These are phyloP conservation scores for Carassius gibelio DNA, from an alignment of 2,113 vertebrate species.

Conservation along the genomic window DNA sequence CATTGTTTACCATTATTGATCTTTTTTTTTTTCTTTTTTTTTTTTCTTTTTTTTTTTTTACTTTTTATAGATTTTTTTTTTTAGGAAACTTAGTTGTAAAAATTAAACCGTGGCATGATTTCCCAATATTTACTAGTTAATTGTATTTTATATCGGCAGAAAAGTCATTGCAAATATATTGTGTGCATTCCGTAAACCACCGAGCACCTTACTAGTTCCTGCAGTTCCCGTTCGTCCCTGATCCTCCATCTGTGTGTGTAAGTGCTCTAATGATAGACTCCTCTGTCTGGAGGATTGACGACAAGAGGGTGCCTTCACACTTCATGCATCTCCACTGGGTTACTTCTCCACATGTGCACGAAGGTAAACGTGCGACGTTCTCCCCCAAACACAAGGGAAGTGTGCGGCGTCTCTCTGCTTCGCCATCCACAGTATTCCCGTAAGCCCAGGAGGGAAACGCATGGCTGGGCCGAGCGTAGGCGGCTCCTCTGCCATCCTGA, in stretches of 20 bases:
- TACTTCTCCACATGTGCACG: constrained; percentile 10
- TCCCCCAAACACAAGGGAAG: constrained; percentile 24
- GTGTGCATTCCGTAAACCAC: background rate
- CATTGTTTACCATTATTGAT: background rate
- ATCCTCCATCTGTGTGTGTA: constrained; percentile 43
- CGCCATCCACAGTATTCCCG: constrained; percentile 34
- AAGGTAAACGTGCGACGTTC: background rate
- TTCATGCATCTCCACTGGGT: constrained; percentile 37
- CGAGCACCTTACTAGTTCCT: background rate
- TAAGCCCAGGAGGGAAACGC: constrained; percentile 45
- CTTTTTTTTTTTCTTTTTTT: too few species aligned
- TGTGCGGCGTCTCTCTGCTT: background rate
- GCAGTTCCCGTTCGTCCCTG: background rate
- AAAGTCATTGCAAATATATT: background rate
- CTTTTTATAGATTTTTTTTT: too few species aligned
- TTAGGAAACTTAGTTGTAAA: background rate
- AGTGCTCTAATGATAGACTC: constrained; percentile 54
- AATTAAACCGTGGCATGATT: too few species aligned
- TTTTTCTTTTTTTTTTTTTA: too few species aligned
- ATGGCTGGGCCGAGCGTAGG: constrained; percentile 34
- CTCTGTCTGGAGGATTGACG: constrained; percentile 42
- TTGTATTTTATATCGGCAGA: background rate
- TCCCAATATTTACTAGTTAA: background rate
- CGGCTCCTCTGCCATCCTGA: constrained; percentile 4
- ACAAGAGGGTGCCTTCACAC: constrained; percentile 45